Evolutionary conservation across 2,113 vertebrate genomes (phyloP).

Genomic region (Urocynchramus pylzowi): DNA sequence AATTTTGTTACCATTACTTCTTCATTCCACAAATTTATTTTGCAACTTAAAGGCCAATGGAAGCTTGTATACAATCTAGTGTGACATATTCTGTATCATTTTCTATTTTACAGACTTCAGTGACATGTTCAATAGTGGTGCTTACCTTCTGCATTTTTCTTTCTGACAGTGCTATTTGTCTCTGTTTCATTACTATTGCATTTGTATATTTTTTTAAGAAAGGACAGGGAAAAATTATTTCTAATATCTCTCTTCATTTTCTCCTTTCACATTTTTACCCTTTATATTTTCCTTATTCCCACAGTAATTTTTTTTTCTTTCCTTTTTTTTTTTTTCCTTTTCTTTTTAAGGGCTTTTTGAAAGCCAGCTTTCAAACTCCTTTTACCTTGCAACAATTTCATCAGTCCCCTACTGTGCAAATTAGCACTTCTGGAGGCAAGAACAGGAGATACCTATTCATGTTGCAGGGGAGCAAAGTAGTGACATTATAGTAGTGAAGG

Average conservation of each 20-base stretch:
- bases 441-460: slow-evolving; percentile 6
- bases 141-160: not conserved
- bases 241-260: not conserved
- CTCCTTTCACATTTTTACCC: not conserved
- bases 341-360: not conserved
- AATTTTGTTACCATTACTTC: not conserved
- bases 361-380: slow-evolving; percentile 17
- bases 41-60: not conserved
- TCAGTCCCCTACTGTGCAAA: slow-evolving; percentile 35
- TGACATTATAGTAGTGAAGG: not conserved
- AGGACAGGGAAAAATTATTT: not conserved
- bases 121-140: not conserved
- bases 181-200: not conserved
- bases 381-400: slow-evolving; percentile 28
- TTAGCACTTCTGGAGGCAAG: slow-evolving; percentile 37
- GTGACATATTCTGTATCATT: not conserved
- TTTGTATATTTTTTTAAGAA: not conserved
- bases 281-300: not conserved
- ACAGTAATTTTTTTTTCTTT: not conserved
- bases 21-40: not conserved
- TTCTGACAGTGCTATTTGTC: not conserved
- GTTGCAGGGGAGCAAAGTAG: not conserved
- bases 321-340: not conserved
- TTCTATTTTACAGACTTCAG: not conserved
- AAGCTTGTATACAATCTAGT: not conserved